These are phyloP conservation scores for Odobenus rosmarus DNA, from an alignment of 2,113 vertebrate species.

Conservation along the genomic window DNA sequence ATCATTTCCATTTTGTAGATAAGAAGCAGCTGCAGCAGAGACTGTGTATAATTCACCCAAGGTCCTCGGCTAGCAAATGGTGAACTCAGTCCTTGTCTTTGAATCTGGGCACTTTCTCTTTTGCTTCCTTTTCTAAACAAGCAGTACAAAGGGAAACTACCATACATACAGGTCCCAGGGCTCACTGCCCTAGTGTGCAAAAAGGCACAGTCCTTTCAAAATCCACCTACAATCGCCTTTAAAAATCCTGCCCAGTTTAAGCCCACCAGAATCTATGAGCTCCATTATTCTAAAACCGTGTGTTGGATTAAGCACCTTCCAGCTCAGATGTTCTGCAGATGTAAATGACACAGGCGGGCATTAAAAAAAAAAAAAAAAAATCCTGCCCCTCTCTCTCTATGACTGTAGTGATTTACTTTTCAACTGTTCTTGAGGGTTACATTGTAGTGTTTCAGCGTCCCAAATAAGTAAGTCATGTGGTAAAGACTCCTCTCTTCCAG, in stretches of 20 bases:
- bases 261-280: neutral
- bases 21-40: neutral
- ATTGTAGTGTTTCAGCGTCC: neutral
- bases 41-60: neutral
- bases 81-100: neutral
- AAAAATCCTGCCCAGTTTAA: neutral
- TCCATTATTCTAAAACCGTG: slow-evolving; percentile 4
- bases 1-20: neutral
- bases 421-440: neutral
- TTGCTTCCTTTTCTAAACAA: slow-evolving; percentile 21
- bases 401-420: neutral
- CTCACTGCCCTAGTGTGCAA: neutral
- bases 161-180: neutral
- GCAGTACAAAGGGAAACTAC: neutral
- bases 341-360: neutral
- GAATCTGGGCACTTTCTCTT: neutral
- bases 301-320: neutral
- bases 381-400: neutral
- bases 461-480: neutral
- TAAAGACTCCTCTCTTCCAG: neutral
- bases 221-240: neutral
- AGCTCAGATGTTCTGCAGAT: neutral
- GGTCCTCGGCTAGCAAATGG: neutral
- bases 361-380: neutral
- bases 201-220: slow-evolving; percentile 24